Evolutionary conservation across 2,888 invertebrate genomes (phyloP), one percentile per base, ranked within the genome.

Genomic region (Tricholauxania praeusta): DNA sequence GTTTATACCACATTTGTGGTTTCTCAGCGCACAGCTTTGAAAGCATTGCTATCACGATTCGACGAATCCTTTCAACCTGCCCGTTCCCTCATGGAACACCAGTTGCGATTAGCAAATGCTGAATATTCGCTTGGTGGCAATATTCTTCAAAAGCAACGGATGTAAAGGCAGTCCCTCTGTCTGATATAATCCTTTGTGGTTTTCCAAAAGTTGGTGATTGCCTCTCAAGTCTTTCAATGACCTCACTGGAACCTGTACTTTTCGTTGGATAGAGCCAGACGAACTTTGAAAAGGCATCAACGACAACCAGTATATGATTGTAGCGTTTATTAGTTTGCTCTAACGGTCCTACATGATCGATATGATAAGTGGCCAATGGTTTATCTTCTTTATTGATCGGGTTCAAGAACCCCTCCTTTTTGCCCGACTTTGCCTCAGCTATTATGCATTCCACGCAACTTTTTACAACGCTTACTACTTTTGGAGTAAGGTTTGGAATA

Each of bases 341-440:
- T 72, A 84, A 65, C 1, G 84, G 84, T 6, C 85, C 85, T 1
- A 86, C 53, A 63, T 87, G 86, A 57, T 86, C 86, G 6, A 83
- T 66, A 63, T 85, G 83, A 12, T 78, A 81, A 0, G 83, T 84
- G 15, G 79, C 53, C 12, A 85, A 63, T 4, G 84, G 85, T 3
- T 55, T 60, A 0, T 77, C 71, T 4, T 39, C 57, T 49, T 75
- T 72, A 8, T 55, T 32, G 1, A 72, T 75, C 1, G 72, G 67
- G 12, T 14, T 28, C 32, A 73, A 53, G 8, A 73, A 48, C 10
- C 75, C 71, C 32, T 75, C 65, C 32, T 70, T 73, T 17, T 67
- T 75, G 6, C 72, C 70, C 1, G 57, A 15, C n/a, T 73, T 72
- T 8, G 69, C 51, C 28, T 73, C 72, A 3, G 65, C 28, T 5